Evolutionary conservation across 2,888 invertebrate genomes (phyloP), one percentile per base, ranked within the genome.

Genomic region (Ptychoptera albimana): DNA sequence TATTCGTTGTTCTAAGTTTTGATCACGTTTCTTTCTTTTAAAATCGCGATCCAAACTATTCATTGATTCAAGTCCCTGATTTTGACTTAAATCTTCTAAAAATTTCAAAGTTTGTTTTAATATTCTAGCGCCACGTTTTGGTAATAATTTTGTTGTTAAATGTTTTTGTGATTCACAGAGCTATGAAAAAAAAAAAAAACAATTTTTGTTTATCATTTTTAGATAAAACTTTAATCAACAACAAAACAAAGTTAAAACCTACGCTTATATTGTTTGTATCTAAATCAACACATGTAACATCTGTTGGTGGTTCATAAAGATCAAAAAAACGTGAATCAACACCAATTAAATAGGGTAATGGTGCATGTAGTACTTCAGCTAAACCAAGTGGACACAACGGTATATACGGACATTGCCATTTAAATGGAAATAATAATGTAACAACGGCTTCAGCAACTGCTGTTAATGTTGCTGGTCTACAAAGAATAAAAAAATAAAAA

Each of bases 391-490:
- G 98, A 70, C 98, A 99, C 44, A 98, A 71, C 2, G 98, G 98
- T 68, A 99, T 96, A 65, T 98, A 98, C 0, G 98, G 97, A 61
- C 97, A 98, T 66, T 97, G 96, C 98, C 98, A 98, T 65, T 94
- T 94, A 66, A 98, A 96, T 1, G 98, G 98, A 64, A 99, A 98
- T 54, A 97, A 74, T 56, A 98, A 73, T 61, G 86, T 83, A 11
- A 92, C 87, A 29, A 97, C 83, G 34, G 97, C 96, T 73, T 98
- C 98, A 11, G 94, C 91, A 8, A 96, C 94, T 36, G 92, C 87
- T 30, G 98, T 98, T 48, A 99, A 68, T 7, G 94, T 93, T 63
- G 94, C 92, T 2, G 97, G 94, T 56, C 86, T 74, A 58, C n/a
- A n/a, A 61, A 53, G 57, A 39, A 46, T 46, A 52, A 42, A 48